phyloP scores from a whole-genome alignment of 2,797 vertebrate species.

The Apogon hyalosoma region DNA sequence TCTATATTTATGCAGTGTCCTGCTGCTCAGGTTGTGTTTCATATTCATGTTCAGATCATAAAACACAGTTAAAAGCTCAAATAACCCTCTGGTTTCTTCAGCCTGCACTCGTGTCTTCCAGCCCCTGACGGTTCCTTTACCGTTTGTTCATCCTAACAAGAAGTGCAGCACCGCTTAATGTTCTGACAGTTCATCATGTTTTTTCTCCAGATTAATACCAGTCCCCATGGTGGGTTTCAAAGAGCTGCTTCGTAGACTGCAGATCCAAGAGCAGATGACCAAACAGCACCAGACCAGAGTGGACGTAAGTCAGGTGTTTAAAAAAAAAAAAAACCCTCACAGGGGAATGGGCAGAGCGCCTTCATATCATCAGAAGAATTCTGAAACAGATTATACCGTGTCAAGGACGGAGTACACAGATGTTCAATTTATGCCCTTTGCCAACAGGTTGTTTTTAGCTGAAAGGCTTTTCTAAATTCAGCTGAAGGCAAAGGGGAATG shows the following conservation, averaged over 20 bases:
- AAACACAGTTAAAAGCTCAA: too few species aligned
- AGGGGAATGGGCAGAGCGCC: neutral
- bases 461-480: conserved; percentile 11
- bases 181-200: neutral
- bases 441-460: conserved; percentile 38
- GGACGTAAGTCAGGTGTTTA: conserved; percentile 92
- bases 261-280: conserved; percentile 99
- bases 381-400: conserved; percentile 23
- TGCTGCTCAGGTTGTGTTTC: too few species aligned
- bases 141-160: neutral
- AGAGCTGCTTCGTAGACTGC: conserved; percentile 92
- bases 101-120: too few species aligned
- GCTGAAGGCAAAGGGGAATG: neutral
- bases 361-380: conserved; percentile 26
- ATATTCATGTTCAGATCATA: too few species aligned
- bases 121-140: neutral
- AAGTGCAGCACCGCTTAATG: neutral
- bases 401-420: conserved; percentile 55
- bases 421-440: conserved; percentile 34
- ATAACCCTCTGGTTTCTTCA: too few species aligned
- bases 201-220: conserved; percentile 90
- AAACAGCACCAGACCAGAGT: conserved; percentile 98
- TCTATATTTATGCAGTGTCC: too few species aligned
- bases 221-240: conserved; percentile 99
- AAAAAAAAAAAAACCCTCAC: neutral